Conservation (phyloP, 2,888 invertebrate genomes). For the Tenodera sinensis region DNA sequence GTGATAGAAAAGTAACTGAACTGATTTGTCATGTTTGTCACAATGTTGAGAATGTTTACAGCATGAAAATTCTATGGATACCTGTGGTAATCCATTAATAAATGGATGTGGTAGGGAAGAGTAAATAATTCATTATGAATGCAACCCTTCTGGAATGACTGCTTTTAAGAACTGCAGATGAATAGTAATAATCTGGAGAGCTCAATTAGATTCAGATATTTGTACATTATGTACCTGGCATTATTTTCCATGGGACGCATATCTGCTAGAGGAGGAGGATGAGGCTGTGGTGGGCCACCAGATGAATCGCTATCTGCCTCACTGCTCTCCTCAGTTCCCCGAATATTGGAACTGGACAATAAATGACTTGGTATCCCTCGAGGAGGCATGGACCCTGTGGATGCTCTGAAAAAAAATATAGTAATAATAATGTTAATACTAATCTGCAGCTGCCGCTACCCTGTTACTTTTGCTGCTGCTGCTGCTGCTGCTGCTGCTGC, state of each 20-base stretch:
- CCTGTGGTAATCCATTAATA: too few species aligned
- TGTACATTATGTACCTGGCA: constrained; percentile 35
- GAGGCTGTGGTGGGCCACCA: constrained; percentile 31
- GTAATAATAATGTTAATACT: constrained; percentile 3
- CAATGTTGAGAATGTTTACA: too few species aligned
- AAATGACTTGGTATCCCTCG: constrained; percentile 37
- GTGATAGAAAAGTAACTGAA: too few species aligned
- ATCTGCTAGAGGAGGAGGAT: constrained; percentile 33
- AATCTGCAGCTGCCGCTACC: background rate
- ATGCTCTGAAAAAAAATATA: constrained; percentile 3
- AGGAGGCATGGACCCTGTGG: constrained; percentile 12
- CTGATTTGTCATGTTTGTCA: too few species aligned
- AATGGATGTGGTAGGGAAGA: too few species aligned
- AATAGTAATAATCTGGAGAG: too few species aligned
- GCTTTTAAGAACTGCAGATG: too few species aligned
- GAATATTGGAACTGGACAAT: constrained; percentile 32
- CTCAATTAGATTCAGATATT: too few species aligned
- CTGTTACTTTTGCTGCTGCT: too few species aligned
- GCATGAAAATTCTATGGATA: too few species aligned
- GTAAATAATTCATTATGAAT: too few species aligned
- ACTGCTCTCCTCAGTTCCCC: constrained; percentile 33
- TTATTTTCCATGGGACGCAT: constrained; percentile 36
- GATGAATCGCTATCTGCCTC: constrained; percentile 35
- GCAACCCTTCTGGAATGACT: too few species aligned
- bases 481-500: background rate